Evolutionary conservation across 2,888 invertebrate genomes (phyloP).

Genomic region (Stenichneumon culpator): DNA sequence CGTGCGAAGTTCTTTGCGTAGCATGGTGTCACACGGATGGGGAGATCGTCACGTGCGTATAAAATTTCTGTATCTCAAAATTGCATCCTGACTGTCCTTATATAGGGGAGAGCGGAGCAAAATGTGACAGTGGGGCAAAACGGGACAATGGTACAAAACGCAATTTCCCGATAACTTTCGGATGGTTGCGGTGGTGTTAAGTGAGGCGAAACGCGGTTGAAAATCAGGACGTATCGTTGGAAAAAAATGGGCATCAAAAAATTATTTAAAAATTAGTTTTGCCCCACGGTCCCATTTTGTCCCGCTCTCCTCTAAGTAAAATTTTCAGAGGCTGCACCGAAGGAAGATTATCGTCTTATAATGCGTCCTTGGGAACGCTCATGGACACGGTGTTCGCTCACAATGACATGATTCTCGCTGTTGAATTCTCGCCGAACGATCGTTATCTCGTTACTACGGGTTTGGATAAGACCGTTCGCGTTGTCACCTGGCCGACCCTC

Average conservation of each 20-base stretch:
- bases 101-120: too few relatives aligned
- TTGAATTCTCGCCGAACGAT: conserved; percentile 75
- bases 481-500: conserved; percentile 72
- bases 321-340: conserved; percentile 73
- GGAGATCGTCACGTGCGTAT: conserved; percentile 74
- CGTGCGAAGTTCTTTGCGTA: conserved; percentile 67
- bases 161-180: too few relatives aligned
- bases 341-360: conserved; percentile 66
- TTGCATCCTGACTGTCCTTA: background rate
- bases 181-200: too few relatives aligned
- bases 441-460: conserved; percentile 72
- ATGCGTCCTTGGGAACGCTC: conserved; percentile 47
- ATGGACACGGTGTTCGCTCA: conserved; percentile 39
- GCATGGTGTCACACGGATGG: conserved; percentile 76
- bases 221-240: too few relatives aligned
- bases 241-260: too few relatives aligned
- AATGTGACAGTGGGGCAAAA: too few relatives aligned
- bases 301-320: background rate
- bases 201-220: too few relatives aligned
- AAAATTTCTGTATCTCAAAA: too few relatives aligned
- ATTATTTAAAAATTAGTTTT: too few relatives aligned
- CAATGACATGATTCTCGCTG: conserved; percentile 44
- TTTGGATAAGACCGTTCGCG: conserved; percentile 65
- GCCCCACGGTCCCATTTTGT: too few relatives aligned
- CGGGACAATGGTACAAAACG: too few relatives aligned